phyloP scores from a whole-genome alignment of 2,113 vertebrate genomes.

The Podarcis cretensis region DNA sequence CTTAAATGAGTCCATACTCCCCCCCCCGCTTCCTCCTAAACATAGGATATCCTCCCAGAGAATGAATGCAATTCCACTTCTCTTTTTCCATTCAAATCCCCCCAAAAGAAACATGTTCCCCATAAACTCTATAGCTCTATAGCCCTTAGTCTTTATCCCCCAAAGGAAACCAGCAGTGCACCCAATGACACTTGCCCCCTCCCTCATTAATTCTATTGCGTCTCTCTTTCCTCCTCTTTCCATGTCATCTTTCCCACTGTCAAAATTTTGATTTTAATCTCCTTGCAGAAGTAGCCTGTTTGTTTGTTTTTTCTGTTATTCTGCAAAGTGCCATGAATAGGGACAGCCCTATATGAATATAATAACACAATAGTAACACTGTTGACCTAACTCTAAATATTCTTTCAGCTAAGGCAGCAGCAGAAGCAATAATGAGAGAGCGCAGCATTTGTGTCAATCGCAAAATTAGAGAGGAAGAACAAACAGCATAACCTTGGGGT shows the following conservation, averaged over 20 bases:
- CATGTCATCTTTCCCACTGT: not conserved
- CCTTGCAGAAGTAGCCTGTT: not conserved
- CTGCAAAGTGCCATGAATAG: not conserved
- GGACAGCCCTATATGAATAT: not conserved
- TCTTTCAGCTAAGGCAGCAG: not conserved
- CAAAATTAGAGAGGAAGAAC: conserved; percentile 14
- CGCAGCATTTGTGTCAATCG: not conserved
- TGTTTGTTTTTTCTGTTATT: not conserved
- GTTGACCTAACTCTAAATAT: conserved; percentile 18
- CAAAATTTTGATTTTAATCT: not conserved
- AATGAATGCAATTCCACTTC: not conserved
- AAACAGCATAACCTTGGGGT: not conserved
- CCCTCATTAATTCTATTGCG: not conserved
- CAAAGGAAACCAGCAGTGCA: not conserved
- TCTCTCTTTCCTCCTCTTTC: not conserved
- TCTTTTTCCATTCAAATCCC: not conserved
- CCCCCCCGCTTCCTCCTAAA: not conserved
- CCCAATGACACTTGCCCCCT: not conserved
- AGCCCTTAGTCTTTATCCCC: not conserved
- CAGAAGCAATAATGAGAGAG: not conserved
- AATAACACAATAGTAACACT: not conserved
- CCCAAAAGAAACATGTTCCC: not conserved
- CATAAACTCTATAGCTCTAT: not conserved
- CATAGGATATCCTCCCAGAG: not conserved
- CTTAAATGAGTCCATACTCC: not conserved